Conservation (phyloP, 2,888 invertebrate species). For the Perithous albicinctus region DNA sequence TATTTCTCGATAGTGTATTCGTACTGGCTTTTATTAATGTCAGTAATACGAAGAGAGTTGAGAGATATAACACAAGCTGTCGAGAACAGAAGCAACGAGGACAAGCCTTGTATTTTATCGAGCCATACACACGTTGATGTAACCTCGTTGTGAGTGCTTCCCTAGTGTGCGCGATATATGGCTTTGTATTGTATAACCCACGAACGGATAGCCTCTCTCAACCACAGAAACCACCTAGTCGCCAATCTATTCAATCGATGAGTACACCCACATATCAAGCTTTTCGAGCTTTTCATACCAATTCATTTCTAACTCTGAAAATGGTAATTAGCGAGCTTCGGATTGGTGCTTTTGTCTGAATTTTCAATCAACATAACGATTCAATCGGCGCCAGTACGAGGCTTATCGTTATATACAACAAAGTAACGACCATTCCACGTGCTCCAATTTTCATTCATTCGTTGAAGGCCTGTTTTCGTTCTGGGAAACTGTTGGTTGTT, state of each 20-base stretch:
- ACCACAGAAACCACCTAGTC: conserved; percentile 9
- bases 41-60: too few species aligned
- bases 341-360: background rate
- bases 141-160: conserved; percentile 46
- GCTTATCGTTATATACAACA: background rate
- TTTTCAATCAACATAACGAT: background rate
- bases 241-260: conserved; percentile 7
- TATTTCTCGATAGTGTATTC: background rate
- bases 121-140: conserved; percentile 63
- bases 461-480: background rate
- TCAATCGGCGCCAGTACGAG: background rate
- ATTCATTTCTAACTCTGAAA: too few species aligned
- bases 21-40: too few species aligned
- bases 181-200: conserved; percentile 77
- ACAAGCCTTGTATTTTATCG: conserved; percentile 71
- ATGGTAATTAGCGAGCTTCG: background rate
- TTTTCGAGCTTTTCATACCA: conserved; percentile 6
- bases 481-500: background rate
- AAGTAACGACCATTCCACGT: background rate
- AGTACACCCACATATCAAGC: background rate
- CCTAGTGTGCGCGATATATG: conserved; percentile 1
- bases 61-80: conserved; percentile 61
- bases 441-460: background rate
- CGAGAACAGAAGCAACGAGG: conserved; percentile 78
- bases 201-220: conserved; percentile 72